These are phyloP conservation scores for Acanthacorydalis orientalis DNA, from an alignment of 2,888 invertebrate species.

Conservation along the genomic window DNA sequence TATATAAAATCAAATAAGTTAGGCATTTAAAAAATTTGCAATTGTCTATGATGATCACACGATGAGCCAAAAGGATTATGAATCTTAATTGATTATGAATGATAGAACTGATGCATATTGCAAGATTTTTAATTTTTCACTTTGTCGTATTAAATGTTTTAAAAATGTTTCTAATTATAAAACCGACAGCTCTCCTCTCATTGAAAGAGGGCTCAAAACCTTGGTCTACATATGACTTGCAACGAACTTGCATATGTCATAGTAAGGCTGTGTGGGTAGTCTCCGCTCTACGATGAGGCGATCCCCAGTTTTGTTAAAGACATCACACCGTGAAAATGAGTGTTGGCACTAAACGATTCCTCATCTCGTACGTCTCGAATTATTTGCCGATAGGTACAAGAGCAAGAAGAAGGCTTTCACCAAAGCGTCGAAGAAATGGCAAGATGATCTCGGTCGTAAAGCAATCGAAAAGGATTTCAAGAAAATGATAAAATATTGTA, in stretches of 20 bases:
- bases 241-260: constrained; percentile 12
- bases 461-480: constrained; percentile 93
- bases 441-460: constrained; percentile 90
- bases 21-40: too few species aligned
- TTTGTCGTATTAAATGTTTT: constrained; percentile 6
- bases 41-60: too few species aligned
- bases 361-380: constrained; percentile 1
- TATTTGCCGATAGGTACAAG: constrained; percentile 65
- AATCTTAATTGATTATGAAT: too few species aligned
- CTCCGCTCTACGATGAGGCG: constrained; percentile 64
- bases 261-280: constrained; percentile 23
- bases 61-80: too few species aligned
- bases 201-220: constrained; percentile 42
- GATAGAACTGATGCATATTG: too few species aligned
- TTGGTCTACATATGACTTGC: constrained; percentile 11
- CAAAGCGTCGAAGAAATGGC: constrained; percentile 97
- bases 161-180: constrained; percentile 14
- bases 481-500: constrained; percentile 98
- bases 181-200: constrained; percentile 47
- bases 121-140: neutral
- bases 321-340: neutral
- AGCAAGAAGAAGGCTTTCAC: constrained; percentile 99
- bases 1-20: too few species aligned
- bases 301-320: constrained; percentile 30
- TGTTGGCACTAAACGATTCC: neutral